Base-by-base conservation (phyloP, 2,113 vertebrate species). In the Fulica atra region DNA sequence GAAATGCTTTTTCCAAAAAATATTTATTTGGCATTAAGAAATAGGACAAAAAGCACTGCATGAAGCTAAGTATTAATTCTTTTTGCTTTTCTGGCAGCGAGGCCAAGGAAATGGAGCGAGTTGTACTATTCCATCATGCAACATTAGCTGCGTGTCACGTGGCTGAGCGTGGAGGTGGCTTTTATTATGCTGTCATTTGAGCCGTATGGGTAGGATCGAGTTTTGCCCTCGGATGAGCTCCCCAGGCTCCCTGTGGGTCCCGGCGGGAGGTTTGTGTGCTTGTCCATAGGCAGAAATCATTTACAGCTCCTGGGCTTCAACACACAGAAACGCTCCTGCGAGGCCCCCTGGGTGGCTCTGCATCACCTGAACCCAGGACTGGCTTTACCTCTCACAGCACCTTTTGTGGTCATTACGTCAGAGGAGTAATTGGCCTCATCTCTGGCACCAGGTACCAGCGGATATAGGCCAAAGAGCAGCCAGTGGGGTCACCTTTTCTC, bases 161-260 rank as follows among this genome's bases (percentile, higher is more conserved):
- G 89, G 21, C 66, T 72, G 6, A 44, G 57, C 3, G 1, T 11
- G 3, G 61, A 92, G 71, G n/a, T 28, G 69, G 53, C 60, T 95
- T 89, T 44, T 92, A 61, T 92, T 92, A 74, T 74, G 44, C 89
- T 92, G 95, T 87, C 50, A 76, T 94, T 93, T 82, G 70, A 89
- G 31, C 51, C 73, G 11, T 71, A 61, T 5, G 71, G 20, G n/a
- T 69, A 82, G n/a, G 50, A 83, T 82, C 11, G 23, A 92, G 42
- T 89, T 91, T 65, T 88, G 54, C 46, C 57, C 54, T 77, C 69
- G 73, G 70, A 69, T 21, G 40, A 65, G 89, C 91, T 89, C 57
- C 66, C 11, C 51, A 70, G 72, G 42, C 61, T 93, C 80, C 56
- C 81, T 42, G 25, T 82, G 88, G 59, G 74, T 94, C 64, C 71